A percentile compares a stretch with the other conserved stretches of the same genome.
These are phyloP conservation scores for Panagrolaimus sp. DNA, from an alignment of 1,140 invertebrate species.

Conservation along the genomic window DNA sequence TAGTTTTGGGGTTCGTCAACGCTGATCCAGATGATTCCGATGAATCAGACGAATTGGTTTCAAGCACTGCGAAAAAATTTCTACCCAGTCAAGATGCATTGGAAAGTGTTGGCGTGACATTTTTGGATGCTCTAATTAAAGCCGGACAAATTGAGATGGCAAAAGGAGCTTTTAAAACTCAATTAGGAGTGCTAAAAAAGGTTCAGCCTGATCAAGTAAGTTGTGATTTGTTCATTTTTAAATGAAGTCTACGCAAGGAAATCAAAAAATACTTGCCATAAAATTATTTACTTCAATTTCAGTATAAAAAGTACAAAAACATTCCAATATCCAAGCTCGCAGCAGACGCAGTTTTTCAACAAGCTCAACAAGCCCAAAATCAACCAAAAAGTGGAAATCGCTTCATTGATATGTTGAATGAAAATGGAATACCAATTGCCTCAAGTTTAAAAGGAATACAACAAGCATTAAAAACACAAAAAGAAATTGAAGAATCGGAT, in stretches of 20 bases:
- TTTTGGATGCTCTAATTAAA: constrained; percentile 46
- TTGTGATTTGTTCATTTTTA: background rate
- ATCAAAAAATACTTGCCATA: no score
- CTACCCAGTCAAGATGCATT: constrained; percentile 15
- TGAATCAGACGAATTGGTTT: no score
- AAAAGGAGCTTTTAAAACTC: constrained; percentile 48
- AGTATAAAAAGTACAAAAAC: constrained; percentile 47
- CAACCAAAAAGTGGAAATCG: constrained; percentile 35
- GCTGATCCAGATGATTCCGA: no score
- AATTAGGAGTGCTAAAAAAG: constrained; percentile 41
- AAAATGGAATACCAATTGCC: constrained; percentile 49
- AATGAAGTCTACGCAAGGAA: no score
- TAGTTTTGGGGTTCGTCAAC: no score
- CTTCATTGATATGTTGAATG: constrained; percentile 42
- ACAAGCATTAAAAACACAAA: constrained; percentile 36
- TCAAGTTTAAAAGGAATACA: constrained; percentile 43
- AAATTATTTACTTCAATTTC: constrained; percentile 17
- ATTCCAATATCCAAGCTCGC: constrained; percentile 39
- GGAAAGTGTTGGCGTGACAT: constrained; percentile 19
- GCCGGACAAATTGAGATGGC: constrained; percentile 49
- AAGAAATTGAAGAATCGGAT: constrained; percentile 36
- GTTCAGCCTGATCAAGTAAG: constrained; percentile 46
- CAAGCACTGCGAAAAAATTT: background rate
- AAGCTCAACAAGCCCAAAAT: constrained; percentile 32
- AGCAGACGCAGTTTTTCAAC: constrained; percentile 46